phyloP scores from a whole-genome alignment of 2,797 vertebrate genomes.

The Pangasius macronema region DNA sequence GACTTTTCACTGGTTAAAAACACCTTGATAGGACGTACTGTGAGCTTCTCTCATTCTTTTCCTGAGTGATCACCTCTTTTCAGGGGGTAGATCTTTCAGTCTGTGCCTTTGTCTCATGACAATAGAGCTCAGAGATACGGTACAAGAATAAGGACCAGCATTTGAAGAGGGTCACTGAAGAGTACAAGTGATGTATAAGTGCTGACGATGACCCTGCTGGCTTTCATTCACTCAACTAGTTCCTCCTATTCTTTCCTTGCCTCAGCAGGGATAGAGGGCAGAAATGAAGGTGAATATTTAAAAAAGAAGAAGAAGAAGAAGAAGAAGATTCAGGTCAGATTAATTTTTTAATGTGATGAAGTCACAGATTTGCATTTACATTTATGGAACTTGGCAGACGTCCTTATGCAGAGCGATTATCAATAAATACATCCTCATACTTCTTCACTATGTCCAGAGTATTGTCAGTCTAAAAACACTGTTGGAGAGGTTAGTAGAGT shows the following conservation, averaged over 20 bases:
- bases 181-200: slow-evolving; percentile 16
- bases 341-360: background rate
- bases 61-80: slow-evolving; percentile 15
- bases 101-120: slow-evolving; percentile 5
- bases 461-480: background rate
- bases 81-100: background rate
- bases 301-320: background rate
- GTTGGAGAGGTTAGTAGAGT: background rate
- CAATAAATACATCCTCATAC: background rate
- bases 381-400: background rate
- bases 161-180: slow-evolving; percentile 36
- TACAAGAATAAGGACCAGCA: slow-evolving; percentile 10
- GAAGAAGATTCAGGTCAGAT: background rate
- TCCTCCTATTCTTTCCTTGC: slow-evolving; percentile 1
- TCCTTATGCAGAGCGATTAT: background rate
- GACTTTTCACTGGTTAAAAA: background rate
- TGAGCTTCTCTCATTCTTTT: background rate
- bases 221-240: slow-evolving; percentile 1
- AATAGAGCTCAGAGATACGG: slow-evolving; percentile 16
- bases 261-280: slow-evolving; percentile 1
- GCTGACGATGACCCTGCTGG: slow-evolving; percentile 27
- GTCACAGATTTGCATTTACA: background rate
- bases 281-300: background rate
- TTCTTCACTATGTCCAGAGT: background rate
- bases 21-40: background rate